Evolutionary conservation across 2,797 vertebrate species (phyloP).

Genomic region (Pelobates cultripes): DNA sequence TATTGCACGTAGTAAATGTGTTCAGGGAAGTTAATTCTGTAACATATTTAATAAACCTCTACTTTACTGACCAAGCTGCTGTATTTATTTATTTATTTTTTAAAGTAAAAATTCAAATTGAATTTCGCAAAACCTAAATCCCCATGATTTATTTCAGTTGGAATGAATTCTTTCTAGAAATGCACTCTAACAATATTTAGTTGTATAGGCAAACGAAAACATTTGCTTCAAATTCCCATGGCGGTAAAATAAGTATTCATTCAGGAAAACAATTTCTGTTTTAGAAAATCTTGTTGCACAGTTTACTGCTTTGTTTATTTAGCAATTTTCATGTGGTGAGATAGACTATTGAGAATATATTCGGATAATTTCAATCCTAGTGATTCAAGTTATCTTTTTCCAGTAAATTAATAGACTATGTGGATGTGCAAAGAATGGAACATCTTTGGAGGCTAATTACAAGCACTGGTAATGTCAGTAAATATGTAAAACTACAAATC

Average conservation of each 20-base stretch:
- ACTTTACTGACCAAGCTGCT: constrained; percentile 1
- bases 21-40: constrained; percentile 21
- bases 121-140: constrained; percentile 24
- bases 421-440: constrained; percentile 32
- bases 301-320: constrained; percentile 37
- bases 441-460: constrained; percentile 41
- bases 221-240: constrained; percentile 34
- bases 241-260: constrained; percentile 12
- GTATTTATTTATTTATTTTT: constrained; percentile 41
- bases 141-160: constrained; percentile 31
- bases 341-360: constrained; percentile 28
- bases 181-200: constrained; percentile 41
- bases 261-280: constrained; percentile 39
- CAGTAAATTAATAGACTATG: constrained; percentile 30
- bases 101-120: constrained; percentile 30
- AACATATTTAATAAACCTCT: constrained; percentile 26
- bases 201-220: constrained; percentile 30
- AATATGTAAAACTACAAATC: constrained; percentile 19
- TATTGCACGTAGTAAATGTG: constrained; percentile 17
- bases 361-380: constrained; percentile 26
- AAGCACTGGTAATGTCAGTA: constrained; percentile 20
- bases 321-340: constrained; percentile 13
- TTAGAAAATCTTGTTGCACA: constrained; percentile 19
- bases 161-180: constrained; percentile 31
- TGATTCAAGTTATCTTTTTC: constrained; percentile 37